phyloP scores from a whole-genome alignment of 2,888 invertebrate species.

The Calliopum simillimum region DNA sequence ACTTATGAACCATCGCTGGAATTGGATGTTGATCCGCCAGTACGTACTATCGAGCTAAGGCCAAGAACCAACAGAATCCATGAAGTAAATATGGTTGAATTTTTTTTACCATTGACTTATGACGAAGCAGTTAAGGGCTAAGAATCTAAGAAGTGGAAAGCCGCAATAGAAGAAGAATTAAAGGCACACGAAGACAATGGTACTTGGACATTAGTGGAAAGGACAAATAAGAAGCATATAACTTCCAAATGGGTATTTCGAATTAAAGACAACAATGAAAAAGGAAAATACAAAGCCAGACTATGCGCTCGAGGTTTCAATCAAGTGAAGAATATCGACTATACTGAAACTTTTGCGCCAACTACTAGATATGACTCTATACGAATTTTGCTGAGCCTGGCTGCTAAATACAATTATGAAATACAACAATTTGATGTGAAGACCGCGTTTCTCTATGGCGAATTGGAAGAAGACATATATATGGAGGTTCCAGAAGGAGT shows the following conservation, averaged over 20 bases:
- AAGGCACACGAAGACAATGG: constrained; percentile 23
- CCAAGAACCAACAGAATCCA: too few species aligned
- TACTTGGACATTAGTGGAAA: constrained; percentile 24
- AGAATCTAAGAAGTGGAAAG: constrained; percentile 25
- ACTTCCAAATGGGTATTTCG: constrained; percentile 41
- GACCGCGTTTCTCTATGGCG: background rate
- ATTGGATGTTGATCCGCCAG: too few species aligned
- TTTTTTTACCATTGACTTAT: constrained; percentile 17
- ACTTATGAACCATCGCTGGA: too few species aligned
- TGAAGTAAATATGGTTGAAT: background rate
- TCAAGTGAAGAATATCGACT: constrained; percentile 45
- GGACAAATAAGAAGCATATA: constrained; percentile 24
- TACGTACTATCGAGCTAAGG: too few species aligned
- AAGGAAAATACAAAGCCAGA: constrained; percentile 36
- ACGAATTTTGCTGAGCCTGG: constrained; percentile 35
- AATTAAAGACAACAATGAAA: constrained; percentile 36
- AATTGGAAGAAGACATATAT: background rate
- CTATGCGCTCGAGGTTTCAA: constrained; percentile 40
- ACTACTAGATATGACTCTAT: constrained; percentile 44
- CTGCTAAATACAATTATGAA: background rate
- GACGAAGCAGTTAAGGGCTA: constrained; percentile 25
- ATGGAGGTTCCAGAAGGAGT: constrained; percentile 9
- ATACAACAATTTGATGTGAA: constrained; percentile 3
- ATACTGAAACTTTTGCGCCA: constrained; percentile 45
- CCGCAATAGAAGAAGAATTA: constrained; percentile 36